Evolutionary conservation across 1,140 invertebrate species (phyloP), one percentile per base, ranked within the genome.

Genomic region (Manduca sexta): DNA sequence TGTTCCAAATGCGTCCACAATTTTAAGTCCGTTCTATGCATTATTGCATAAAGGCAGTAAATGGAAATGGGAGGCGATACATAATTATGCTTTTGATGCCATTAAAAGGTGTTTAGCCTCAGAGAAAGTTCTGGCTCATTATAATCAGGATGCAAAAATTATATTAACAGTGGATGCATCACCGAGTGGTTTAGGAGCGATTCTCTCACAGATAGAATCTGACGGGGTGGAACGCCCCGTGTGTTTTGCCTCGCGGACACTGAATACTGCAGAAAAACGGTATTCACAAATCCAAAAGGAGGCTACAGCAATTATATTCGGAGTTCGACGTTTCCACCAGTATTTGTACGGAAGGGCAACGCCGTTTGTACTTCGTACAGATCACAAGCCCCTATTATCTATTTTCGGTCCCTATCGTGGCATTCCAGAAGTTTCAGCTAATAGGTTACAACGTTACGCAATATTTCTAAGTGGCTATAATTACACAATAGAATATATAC

Each of bases 211-310:
- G n/a, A n/a, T n/a, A 35, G 68, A 18, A 35, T 29, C 5, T 11
- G 35, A 50, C 8, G 54, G 52, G 3, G n/a, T 48, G n/a, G n/a
- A n/a, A n/a, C n/a, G n/a, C n/a, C n/a, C n/a, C n/a, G n/a, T n/a
- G n/a, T n/a, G n/a, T n/a, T n/a, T n/a, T n/a, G n/a, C n/a, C n/a
- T 74, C 42, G 43, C 56, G 61, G 43, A 52, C 47, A 48, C 66
- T 44, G 44, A 60, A 17, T 66, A 3, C 39, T 31, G 57, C 52
- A 1, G 53, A 60, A 14, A 64, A 52, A 47, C 55, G 47, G 11
- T 60, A 56, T 15, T 31, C 51, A 5, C 51, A 54, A 41, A 60
- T 55, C 5, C 49, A 52, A 45, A 57, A 51, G 30, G 54, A 60
- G 17, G 54, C 60, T 3, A 55, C 54, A 3, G 56, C 56, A 11